phyloP scores from a whole-genome alignment of 2,888 invertebrate species.

The Cyrtodaria siliqua region DNA sequence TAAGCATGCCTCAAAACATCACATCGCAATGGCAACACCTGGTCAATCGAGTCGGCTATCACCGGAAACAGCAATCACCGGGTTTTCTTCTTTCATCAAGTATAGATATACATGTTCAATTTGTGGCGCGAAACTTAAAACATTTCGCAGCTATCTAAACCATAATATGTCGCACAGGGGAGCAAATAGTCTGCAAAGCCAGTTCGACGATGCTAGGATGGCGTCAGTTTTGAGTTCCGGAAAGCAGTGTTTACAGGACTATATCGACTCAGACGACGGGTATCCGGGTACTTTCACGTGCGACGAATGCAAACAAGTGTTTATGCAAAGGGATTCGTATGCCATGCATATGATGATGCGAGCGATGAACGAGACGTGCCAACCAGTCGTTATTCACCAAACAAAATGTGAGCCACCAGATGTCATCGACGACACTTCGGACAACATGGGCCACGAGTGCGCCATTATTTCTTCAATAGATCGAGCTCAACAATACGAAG shows the following conservation, averaged over 20 bases:
- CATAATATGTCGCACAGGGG: constrained; percentile 60
- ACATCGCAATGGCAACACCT: neutral
- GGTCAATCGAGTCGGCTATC: neutral
- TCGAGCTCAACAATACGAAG: neutral
- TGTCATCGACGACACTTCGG: constrained; percentile 10
- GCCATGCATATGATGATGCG: constrained; percentile 86
- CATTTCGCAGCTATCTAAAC: constrained; percentile 48
- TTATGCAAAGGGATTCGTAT: constrained; percentile 84
- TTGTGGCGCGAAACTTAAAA: constrained; percentile 68
- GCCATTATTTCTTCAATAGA: neutral
- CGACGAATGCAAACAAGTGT: constrained; percentile 83
- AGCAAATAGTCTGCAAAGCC: constrained; percentile 12
- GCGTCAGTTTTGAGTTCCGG: constrained; percentile 37
- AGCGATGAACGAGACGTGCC: constrained; percentile 83
- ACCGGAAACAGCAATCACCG: constrained; percentile 7
- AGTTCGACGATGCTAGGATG: constrained; percentile 40
- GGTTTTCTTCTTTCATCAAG: constrained; percentile 45
- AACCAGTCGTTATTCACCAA: constrained; percentile 16
- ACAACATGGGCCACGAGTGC: neutral
- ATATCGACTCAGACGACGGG: constrained; percentile 49
- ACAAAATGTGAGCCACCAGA: neutral
- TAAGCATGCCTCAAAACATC: constrained; percentile 44
- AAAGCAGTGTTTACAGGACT: constrained; percentile 54
- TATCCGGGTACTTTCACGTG: constrained; percentile 78
- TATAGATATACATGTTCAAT: constrained; percentile 61